A percentile compares a stretch with the other conserved stretches of the same genome.
Evolutionary conservation across 64 coral and sea anemone genomes (phyloP).

Genomic region (Porites lutea): DNA sequence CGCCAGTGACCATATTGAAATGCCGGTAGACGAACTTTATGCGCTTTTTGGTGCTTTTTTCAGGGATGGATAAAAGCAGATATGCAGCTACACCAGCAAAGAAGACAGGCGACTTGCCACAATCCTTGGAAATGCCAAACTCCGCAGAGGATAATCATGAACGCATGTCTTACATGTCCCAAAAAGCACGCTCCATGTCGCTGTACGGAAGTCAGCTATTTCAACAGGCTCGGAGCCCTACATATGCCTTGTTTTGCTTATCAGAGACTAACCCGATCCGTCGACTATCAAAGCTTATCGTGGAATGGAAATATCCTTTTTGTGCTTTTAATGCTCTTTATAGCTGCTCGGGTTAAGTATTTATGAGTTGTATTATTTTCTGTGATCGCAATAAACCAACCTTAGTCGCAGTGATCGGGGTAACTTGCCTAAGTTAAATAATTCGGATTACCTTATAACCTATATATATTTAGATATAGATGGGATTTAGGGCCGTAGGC

Average conservation of each 20-base stretch:
- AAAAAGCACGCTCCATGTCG: conserved; percentile 68
- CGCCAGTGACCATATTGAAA: conserved; percentile 24
- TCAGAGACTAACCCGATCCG: conserved; percentile 88
- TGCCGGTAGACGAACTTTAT: conserved; percentile 8
- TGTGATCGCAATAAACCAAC: not conserved
- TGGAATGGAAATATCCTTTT: conserved; percentile 99
- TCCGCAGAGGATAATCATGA: conserved; percentile 16
- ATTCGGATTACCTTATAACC: not conserved
- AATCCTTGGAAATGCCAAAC: conserved; percentile 48
- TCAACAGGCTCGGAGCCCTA: conserved; percentile 58
- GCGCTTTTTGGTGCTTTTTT: conserved; percentile 17
- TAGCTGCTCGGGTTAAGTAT: conserved; percentile 17
- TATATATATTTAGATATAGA: not conserved
- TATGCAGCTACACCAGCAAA: conserved; percentile 41
- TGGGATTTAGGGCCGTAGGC: not conserved
- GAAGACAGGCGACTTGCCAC: conserved; percentile 50
- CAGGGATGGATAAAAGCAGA: conserved; percentile 47
- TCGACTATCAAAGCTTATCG: conserved; percentile 75
- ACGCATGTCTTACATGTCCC: conserved; percentile 12
- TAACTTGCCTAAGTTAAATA: not conserved
- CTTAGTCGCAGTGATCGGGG: not conserved
- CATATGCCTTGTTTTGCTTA: conserved; percentile 80
- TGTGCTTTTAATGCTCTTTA: conserved; percentile 10
- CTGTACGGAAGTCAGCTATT: conserved; percentile 73
- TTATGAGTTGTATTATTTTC: conserved; percentile 33